Evolutionary conservation across 2,113 vertebrate genomes (phyloP), one percentile per base, ranked within the genome.

Genomic region (Thomomys bottae): DNA sequence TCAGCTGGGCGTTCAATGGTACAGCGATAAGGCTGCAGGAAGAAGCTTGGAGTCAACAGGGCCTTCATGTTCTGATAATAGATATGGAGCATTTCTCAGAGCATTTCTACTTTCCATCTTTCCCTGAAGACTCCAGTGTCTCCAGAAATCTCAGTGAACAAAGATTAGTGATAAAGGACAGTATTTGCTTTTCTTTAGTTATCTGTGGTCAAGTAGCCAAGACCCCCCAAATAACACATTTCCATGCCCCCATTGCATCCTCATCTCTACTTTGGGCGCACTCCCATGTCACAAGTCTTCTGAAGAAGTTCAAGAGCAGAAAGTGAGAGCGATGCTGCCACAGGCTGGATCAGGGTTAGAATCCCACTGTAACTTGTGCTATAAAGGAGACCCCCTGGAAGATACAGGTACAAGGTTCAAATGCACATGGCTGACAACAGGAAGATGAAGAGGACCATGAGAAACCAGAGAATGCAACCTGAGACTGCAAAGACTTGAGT

Each of bases 161-260:
- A 9, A 84, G 14, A 77, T 68, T 26, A n/a, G 36, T 3, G 28
- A 9, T 61, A 26, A 83, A 63, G 1, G 9, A 21, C 34, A 73
- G 14, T 8, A 32, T 34, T 36, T 45, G 49, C 40, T 75, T 40
- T 23, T 28, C 40, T 6, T 23, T 45, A 1, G 8, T 59, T 67
- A 45, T 42, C 66, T 71, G 8, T 7, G 8, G n/a, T 28, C 28
- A 78, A 64, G n/a, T 1, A 26, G 26, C 54, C 34, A 87, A 63
- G 42, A 77, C 3, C 3, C 49, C 49, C 49, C 12, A 42, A 77
- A 78, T 14, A 42, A 24, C 21, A 30, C 12, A 70, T 67, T 21
- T 11, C 3, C 2, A 1, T 17, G 24, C 49, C 42, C 15, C 14
- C 0, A 26, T 11, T 2, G 9, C 26, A 28, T 23, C 38, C n/a